Evolutionary conservation across 2,888 invertebrate genomes (phyloP).

Genomic region (Crematogaster levior): DNA sequence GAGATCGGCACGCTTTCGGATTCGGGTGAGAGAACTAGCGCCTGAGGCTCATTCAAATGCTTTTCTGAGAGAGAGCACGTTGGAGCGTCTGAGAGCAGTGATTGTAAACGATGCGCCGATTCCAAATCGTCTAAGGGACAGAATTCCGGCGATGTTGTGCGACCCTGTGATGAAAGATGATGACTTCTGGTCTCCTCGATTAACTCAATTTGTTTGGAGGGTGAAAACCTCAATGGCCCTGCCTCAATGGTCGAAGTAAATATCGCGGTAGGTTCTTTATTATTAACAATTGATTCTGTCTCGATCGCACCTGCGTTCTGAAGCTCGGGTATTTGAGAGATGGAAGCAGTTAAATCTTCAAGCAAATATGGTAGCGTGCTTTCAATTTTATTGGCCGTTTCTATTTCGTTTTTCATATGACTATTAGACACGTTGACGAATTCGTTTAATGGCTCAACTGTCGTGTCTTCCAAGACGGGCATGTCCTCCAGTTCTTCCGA

Average conservation of each 20-base stretch:
- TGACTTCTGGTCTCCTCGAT: background rate
- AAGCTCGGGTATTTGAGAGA: constrained; percentile 37
- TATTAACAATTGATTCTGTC: constrained; percentile 15
- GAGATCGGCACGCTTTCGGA: constrained; percentile 46
- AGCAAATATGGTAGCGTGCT: constrained; percentile 67
- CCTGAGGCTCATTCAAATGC: constrained; percentile 9
- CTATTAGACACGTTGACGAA: constrained; percentile 20
- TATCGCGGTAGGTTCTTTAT: constrained; percentile 28
- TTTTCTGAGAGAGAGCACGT: background rate
- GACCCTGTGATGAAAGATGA: constrained; percentile 1
- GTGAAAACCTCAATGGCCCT: no score
- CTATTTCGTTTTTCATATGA: constrained; percentile 27
- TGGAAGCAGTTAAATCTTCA: constrained; percentile 68
- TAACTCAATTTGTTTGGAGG: constrained; percentile 7
- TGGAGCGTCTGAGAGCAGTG: background rate
- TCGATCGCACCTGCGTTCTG: background rate
- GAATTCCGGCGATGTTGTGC: background rate
- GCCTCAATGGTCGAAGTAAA: constrained; percentile 7
- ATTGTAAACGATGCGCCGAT: background rate
- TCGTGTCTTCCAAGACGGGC: constrained; percentile 13
- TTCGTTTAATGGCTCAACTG: constrained; percentile 17
- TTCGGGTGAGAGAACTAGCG: constrained; percentile 3
- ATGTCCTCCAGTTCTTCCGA: constrained; percentile 44
- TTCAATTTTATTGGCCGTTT: constrained; percentile 32
- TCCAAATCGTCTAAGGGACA: background rate